A percentile compares a stretch with the other conserved stretches of the same genome.
Conservation (phyloP, 2,888 invertebrate species). For the Elmis aenea region DNA sequence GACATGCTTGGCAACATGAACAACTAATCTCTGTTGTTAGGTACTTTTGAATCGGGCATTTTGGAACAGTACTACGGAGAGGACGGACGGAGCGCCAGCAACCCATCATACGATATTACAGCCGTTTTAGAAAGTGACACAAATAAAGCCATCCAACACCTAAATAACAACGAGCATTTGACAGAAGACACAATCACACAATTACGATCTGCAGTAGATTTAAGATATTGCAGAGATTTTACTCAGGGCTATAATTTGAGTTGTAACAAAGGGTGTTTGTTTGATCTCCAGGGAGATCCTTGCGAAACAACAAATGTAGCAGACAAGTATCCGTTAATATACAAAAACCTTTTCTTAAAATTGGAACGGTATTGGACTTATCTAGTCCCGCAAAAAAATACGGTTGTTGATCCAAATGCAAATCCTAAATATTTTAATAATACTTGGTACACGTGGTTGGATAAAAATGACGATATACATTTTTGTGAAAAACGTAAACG, state of each 20-base stretch:
- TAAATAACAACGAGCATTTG: constrained; percentile 16
- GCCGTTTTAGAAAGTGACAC: constrained; percentile 29
- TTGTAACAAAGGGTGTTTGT: constrained; percentile 32
- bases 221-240: constrained; percentile 2
- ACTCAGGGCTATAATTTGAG: constrained; percentile 5
- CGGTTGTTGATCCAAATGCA: no score
- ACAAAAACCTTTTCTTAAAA: constrained; percentile 20
- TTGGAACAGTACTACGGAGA: constrained; percentile 32
- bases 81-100: constrained; percentile 24
- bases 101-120: constrained; percentile 29
- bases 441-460: no score
- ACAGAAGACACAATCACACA: constrained; percentile 19
- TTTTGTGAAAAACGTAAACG: no score
- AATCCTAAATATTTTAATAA: no score
- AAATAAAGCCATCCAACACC: constrained; percentile 34
- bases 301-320: constrained; percentile 39
- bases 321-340: constrained; percentile 22
- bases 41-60: no score
- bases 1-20: neutral
- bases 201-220: constrained; percentile 22
- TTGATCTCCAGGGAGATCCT: constrained; percentile 37
- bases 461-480: no score
- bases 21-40: no score
- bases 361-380: constrained; percentile 24
- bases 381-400: constrained; percentile 29